A percentile compares a stretch with the other conserved stretches of the same genome.
phyloP scores from a whole-genome alignment of 2,888 invertebrate species.

The Tanytarsus gracilentus region DNA sequence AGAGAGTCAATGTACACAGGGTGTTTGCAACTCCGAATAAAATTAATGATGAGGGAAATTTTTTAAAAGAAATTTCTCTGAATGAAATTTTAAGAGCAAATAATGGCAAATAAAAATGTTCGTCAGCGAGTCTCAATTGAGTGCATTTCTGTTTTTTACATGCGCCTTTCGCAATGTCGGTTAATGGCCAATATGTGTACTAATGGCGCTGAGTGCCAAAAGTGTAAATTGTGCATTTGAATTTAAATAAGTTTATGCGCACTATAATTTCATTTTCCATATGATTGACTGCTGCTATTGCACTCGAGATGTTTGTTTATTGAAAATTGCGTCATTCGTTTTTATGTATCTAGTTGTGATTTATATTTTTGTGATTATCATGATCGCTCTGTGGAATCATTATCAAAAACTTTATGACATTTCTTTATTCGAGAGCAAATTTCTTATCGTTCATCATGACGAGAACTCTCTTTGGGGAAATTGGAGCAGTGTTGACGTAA shows the following conservation, averaged over 20 bases:
- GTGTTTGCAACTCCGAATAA: neutral
- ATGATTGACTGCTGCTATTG: too few relatives aligned
- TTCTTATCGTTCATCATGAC: too few relatives aligned
- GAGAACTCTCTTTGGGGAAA: too few relatives aligned
- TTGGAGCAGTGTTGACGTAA: too few relatives aligned
- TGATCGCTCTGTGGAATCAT: too few relatives aligned
- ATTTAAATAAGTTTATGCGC: conserved; percentile 2
- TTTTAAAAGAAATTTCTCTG: neutral
- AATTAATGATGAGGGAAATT: neutral
- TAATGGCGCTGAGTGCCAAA: conserved; percentile 14
- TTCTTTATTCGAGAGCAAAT: too few relatives aligned
- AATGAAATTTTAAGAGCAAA: conserved; percentile 1
- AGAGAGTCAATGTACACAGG: too few relatives aligned
- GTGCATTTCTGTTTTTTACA: conserved; percentile 1
- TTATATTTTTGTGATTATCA: too few relatives aligned
- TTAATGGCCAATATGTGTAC: conserved; percentile 12
- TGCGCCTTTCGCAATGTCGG: conserved; percentile 9
- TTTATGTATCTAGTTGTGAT: too few relatives aligned
- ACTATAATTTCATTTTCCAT: neutral
- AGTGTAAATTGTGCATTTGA: conserved; percentile 18
- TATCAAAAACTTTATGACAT: too few relatives aligned
- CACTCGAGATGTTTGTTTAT: too few relatives aligned
- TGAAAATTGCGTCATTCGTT: too few relatives aligned
- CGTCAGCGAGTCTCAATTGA: neutral
- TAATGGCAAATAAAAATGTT: neutral